A percentile compares a stretch with the other conserved stretches of the same genome.
phyloP scores from a whole-genome alignment of 30 jellyfish, hydroid and myxozoan species.

The Aurelia aurita complex sp. Pacific region DNA sequence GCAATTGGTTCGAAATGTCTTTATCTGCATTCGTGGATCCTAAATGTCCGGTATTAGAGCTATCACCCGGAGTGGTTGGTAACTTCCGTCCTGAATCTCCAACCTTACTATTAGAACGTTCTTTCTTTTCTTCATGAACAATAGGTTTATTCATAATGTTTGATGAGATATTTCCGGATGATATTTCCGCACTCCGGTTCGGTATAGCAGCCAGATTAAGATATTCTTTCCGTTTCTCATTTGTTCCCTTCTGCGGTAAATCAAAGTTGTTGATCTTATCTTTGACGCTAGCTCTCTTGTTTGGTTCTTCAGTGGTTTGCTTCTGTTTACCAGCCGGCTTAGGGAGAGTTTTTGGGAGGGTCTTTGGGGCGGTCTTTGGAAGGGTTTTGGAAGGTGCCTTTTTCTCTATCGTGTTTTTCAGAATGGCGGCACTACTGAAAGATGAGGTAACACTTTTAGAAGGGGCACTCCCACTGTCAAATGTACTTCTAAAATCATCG shows the following conservation, averaged over 20 bases:
- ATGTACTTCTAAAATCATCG: constrained; percentile 33
- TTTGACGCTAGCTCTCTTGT: constrained; percentile 23
- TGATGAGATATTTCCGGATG: constrained; percentile 41
- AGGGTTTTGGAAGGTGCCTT: constrained; percentile 36
- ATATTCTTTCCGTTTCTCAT: constrained; percentile 21
- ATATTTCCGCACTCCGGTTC: constrained; percentile 28
- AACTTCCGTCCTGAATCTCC: constrained; percentile 8
- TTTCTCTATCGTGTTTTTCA: constrained; percentile 10
- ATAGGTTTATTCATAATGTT: constrained; percentile 31
- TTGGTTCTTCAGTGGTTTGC: background rate
- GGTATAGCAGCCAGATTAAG: constrained; percentile 38
- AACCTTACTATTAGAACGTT: background rate
- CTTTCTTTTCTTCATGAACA: constrained; percentile 22
- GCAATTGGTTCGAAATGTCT: no score
- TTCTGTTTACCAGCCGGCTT: background rate
- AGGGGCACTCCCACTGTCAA: background rate
- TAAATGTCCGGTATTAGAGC: background rate
- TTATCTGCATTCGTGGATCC: no score
- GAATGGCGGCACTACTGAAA: constrained; percentile 18
- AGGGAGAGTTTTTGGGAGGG: constrained; percentile 28
- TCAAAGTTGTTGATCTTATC: constrained; percentile 16
- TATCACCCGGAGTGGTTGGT: constrained; percentile 1
- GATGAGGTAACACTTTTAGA: background rate
- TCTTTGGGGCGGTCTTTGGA: constrained; percentile 27
- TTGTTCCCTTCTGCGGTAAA: background rate